Evolutionary conservation across 2,888 invertebrate genomes (phyloP).

Genomic region (Plebejus anna): DNA sequence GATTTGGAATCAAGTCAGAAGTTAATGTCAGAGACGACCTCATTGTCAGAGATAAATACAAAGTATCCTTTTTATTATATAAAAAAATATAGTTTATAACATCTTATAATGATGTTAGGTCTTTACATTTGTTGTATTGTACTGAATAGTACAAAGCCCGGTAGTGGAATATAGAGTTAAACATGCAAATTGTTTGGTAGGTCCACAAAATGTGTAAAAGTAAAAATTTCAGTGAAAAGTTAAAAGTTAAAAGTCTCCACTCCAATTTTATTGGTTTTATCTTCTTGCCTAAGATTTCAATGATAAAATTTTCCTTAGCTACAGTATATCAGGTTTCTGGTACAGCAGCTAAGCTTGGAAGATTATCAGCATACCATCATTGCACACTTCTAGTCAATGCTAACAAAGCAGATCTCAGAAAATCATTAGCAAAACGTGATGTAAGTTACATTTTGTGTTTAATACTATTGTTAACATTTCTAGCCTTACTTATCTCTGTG

Average conservation of each 20-base stretch:
- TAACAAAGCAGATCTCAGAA: conserved; percentile 86
- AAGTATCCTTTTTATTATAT: conserved; percentile 78
- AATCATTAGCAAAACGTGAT: conserved; percentile 86
- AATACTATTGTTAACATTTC: neutral
- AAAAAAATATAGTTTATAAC: conserved; percentile 5
- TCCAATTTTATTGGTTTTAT: neutral
- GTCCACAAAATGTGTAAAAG: too few relatives aligned
- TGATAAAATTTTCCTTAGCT: conserved; percentile 42
- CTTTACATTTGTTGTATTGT: neutral
- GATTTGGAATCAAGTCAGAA: conserved; percentile 88
- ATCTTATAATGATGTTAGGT: neutral
- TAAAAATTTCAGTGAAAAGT: too few relatives aligned
- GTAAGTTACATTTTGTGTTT: conserved; percentile 68
- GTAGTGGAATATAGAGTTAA: too few relatives aligned
- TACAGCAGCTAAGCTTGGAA: conserved; percentile 95
- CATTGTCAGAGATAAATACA: conserved; percentile 86
- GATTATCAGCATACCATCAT: conserved; percentile 96
- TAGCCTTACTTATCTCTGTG: neutral
- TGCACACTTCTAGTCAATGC: conserved; percentile 95
- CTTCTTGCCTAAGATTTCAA: neutral
- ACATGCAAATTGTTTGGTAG: too few relatives aligned
- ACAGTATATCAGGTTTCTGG: conserved; percentile 89
- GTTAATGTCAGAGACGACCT: conserved; percentile 94
- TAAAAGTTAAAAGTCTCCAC: neutral
- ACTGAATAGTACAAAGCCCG: too few relatives aligned